phyloP scores from a whole-genome alignment of 2,888 invertebrate species.

The Eledona agricola region DNA sequence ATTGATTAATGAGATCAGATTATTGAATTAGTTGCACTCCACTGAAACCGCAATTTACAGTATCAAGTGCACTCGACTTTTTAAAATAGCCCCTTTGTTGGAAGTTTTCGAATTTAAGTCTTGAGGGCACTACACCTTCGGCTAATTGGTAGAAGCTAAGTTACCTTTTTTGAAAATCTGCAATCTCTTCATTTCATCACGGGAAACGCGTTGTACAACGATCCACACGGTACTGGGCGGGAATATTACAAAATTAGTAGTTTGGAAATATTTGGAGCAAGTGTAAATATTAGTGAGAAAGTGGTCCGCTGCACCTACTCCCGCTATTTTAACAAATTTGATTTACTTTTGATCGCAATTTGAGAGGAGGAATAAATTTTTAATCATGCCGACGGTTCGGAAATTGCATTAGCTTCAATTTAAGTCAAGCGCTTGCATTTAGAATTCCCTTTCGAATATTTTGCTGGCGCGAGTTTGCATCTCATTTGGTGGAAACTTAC shows the following conservation, averaged over 20 bases:
- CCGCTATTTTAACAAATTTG: constrained; percentile 5
- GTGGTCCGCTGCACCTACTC: constrained; percentile 3
- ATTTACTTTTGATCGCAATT: no score
- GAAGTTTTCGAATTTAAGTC: not conserved
- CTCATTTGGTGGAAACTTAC: no score
- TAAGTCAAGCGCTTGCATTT: constrained; percentile 3
- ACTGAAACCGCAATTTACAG: constrained; percentile 2
- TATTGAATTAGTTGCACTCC: no score
- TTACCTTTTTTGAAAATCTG: no score
- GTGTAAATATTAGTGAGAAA: constrained; percentile 10
- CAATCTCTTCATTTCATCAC: no score
- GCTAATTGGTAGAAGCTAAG: no score
- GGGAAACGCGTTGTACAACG: constrained; percentile 1
- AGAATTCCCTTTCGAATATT: constrained; percentile 6
- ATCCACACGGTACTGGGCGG: constrained; percentile 3
- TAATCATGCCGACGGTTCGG: constrained; percentile 4
- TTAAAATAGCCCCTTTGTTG: constrained; percentile 5
- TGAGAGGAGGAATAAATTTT: constrained; percentile 15
- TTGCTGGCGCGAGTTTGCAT: not conserved
- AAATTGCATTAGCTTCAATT: constrained; percentile 6
- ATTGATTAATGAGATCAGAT: no score
- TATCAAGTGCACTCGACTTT: constrained; percentile 16
- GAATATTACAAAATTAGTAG: constrained; percentile 6
- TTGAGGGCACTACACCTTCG: no score
- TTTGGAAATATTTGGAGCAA: constrained; percentile 17